A percentile compares a stretch with the other conserved stretches of the same genome.
These are phyloP conservation scores for Sphaerodactylus townsendi DNA, from an alignment of 2,113 vertebrate genomes.

Conservation along the genomic window DNA sequence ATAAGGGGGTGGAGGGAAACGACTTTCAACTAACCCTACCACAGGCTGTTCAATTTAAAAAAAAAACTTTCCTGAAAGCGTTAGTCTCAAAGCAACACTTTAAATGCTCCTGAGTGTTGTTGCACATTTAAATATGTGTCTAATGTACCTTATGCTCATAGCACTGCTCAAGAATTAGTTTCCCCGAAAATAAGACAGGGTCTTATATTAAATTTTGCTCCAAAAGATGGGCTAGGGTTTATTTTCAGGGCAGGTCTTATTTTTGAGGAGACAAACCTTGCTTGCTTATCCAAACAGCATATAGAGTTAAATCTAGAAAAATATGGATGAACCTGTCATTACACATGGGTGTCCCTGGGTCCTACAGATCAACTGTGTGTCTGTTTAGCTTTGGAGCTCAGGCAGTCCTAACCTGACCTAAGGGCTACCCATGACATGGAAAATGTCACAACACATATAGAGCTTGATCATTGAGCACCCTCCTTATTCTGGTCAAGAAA, in stretches of 20 bases:
- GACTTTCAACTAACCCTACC: conserved; percentile 34
- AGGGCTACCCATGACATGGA: background rate
- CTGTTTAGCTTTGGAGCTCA: background rate
- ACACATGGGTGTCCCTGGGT: too few relatives aligned
- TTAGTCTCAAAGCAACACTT: conserved; percentile 33
- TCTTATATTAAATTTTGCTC: too few relatives aligned
- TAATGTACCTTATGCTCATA: conserved; percentile 25
- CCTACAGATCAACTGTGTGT: background rate
- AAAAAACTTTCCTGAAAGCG: conserved; percentile 19
- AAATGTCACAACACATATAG: background rate
- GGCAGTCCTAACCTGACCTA: background rate
- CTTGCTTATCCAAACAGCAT: conserved; percentile 37
- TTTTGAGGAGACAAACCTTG: conserved; percentile 43
- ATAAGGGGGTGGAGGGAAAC: conserved; percentile 29
- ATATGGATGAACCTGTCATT: background rate
- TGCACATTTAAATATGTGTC: conserved; percentile 27
- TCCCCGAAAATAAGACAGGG: too few relatives aligned
- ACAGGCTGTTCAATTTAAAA: conserved; percentile 56
- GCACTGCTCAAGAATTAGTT: conserved; percentile 21
- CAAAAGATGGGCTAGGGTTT: too few relatives aligned
- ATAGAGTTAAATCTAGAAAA: conserved; percentile 31
- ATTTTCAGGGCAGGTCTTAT: too few relatives aligned
- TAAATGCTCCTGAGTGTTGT: conserved; percentile 30
- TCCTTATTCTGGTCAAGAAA: background rate
- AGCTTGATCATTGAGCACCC: background rate